phyloP scores from a whole-genome alignment of 2,797 vertebrate genomes.

The Buceros bicornis region DNA sequence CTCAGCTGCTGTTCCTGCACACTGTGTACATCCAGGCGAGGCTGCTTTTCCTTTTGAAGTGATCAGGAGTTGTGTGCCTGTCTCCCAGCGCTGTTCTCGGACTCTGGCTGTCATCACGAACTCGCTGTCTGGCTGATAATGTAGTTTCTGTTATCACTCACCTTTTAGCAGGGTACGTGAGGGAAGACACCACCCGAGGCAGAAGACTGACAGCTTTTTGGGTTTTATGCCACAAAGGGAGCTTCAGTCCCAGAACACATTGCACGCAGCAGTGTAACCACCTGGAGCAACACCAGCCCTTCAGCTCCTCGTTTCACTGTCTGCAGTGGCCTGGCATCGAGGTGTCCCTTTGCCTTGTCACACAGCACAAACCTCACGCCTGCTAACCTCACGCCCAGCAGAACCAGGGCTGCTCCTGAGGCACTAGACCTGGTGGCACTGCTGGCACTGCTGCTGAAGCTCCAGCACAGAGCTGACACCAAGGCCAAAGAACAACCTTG shows the following conservation, averaged over 20 bases:
- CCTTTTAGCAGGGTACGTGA: background rate
- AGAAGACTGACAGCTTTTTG: background rate
- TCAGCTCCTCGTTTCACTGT: background rate
- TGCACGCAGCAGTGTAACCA: rapidly evolving
- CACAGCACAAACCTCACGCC: background rate
- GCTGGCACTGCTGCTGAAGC: background rate
- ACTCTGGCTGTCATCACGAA: background rate
- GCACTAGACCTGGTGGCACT: background rate
- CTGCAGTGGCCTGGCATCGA: background rate
- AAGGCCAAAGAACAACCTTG: background rate
- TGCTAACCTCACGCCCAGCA: background rate
- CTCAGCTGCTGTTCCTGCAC: background rate
- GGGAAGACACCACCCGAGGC: background rate
- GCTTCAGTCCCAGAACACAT: background rate
- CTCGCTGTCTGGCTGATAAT: background rate
- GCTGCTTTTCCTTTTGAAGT: background rate
- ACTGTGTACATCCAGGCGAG: background rate
- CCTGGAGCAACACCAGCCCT: background rate
- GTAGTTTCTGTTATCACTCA: background rate
- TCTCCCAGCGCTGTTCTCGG: background rate
- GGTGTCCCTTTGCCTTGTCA: no score
- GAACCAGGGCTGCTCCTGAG: background rate
- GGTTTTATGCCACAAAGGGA: background rate
- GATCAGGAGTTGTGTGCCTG: background rate
- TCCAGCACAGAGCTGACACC: background rate